phyloP scores from a whole-genome alignment of 2,888 invertebrate genomes.

The Mimas tiliae region DNA sequence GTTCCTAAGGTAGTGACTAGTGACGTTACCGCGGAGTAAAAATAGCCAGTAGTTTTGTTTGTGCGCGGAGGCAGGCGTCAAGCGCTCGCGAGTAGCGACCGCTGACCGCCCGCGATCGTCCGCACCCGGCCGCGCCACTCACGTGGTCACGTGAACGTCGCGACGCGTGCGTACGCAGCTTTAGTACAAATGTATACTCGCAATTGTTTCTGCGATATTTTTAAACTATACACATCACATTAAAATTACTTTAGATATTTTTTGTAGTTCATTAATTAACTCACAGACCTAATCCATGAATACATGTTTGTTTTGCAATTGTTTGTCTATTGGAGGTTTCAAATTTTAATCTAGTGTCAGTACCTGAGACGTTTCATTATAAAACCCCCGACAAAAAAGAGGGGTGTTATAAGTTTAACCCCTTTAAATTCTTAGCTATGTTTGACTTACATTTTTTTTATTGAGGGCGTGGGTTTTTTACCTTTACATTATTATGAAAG shows the following conservation, averaged over 20 bases:
- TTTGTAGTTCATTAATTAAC: not conserved
- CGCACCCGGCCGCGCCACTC: not conserved
- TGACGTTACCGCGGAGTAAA: slow-evolving; percentile 9
- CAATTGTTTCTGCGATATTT: not conserved
- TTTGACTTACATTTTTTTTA: too few species aligned
- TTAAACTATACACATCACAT: not conserved
- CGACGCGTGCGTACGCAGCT: not conserved
- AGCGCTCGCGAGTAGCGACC: not conserved
- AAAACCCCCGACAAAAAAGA: too few species aligned
- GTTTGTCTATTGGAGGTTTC: not conserved
- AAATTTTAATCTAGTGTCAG: not conserved
- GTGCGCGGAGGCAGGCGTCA: not conserved
- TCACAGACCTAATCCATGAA: not conserved
- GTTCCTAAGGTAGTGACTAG: slow-evolving; percentile 6
- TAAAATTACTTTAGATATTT: not conserved
- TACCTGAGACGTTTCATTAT: too few species aligned
- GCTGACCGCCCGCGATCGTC: not conserved
- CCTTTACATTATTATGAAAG: too few species aligned
- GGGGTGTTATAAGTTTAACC: too few species aligned
- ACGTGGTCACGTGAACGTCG: slow-evolving; percentile 3
- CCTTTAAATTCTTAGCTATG: too few species aligned
- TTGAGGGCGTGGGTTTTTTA: too few species aligned
- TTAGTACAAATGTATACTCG: not conserved
- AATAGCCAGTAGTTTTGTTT: not conserved
- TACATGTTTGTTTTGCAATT: not conserved